A percentile compares a stretch with the other conserved stretches of the same genome.
phyloP scores from a whole-genome alignment of 2,113 vertebrate species.

The Merops nubicus region DNA sequence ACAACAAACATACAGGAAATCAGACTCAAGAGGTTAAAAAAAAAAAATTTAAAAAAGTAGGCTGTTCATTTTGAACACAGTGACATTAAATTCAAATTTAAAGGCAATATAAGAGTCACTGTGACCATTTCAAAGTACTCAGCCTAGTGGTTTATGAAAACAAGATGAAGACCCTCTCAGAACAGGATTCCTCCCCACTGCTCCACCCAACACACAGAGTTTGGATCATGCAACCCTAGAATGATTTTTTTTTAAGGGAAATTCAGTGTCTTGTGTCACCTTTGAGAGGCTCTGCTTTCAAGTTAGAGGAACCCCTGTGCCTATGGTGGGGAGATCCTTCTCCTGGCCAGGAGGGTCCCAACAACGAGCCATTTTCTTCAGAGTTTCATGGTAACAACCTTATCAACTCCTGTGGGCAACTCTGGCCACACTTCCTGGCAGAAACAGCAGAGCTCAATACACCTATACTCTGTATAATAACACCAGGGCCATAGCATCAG shows the following conservation, averaged over 20 bases:
- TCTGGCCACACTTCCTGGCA: background rate
- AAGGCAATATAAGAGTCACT: background rate
- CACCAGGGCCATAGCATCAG: background rate
- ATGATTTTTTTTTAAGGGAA: background rate
- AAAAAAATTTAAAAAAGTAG: too few species aligned
- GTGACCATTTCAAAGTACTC: background rate
- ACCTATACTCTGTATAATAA: too few species aligned
- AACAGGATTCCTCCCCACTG: background rate
- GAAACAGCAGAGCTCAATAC: background rate
- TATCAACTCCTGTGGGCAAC: fast-evolving
- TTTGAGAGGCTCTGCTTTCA: background rate
- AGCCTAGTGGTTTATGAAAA: background rate
- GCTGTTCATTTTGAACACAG: background rate
- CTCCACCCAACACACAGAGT: too few species aligned
- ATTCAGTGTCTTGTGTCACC: background rate
- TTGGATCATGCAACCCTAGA: background rate
- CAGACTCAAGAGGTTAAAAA: background rate
- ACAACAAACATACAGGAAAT: background rate
- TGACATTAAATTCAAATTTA: background rate
- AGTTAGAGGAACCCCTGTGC: fast-evolving
- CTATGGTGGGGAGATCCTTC: fast-evolving
- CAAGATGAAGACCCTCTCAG: background rate
- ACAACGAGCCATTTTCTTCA: background rate
- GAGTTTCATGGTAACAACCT: fast-evolving
- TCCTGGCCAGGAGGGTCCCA: background rate